Conservation (phyloP, 2,888 invertebrate species). For the Stenodera caucasica region DNA sequence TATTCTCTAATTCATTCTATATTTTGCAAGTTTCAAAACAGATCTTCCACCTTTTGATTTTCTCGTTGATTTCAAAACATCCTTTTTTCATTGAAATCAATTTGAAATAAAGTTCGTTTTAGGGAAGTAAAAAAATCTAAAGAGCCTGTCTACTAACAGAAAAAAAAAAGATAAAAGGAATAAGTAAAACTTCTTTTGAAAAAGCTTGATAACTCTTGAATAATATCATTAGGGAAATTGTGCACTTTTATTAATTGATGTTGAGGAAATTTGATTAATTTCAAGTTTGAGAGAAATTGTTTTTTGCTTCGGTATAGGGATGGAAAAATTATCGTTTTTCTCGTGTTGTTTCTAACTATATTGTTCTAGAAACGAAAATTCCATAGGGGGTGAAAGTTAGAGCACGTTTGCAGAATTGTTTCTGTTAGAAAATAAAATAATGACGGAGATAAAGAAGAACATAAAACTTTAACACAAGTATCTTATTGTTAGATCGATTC, state of each 20-base stretch:
- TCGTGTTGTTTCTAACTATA: neutral
- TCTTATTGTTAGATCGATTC: conserved; percentile 29
- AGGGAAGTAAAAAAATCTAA: no score
- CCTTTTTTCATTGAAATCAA: neutral
- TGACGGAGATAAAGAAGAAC: conserved; percentile 34
- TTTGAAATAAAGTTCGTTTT: neutral
- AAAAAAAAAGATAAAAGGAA: no score
- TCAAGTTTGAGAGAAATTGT: neutral
- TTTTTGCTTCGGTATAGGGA: neutral
- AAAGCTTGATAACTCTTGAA: no score
- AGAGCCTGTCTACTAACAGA: no score
- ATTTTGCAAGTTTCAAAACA: neutral
- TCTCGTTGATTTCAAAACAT: neutral
- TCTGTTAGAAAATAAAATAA: conserved; percentile 33
- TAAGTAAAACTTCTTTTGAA: no score
- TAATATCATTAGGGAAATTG: no score
- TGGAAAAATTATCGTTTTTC: neutral
- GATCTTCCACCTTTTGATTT: neutral
- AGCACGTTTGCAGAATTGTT: conserved; percentile 30
- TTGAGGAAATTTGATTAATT: no score
- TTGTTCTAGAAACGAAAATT: conserved; percentile 7
- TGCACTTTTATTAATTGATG: no score
- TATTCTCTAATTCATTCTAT: neutral
- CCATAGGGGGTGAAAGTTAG: conserved; percentile 25
- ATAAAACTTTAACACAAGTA: conserved; percentile 35